Conservation (phyloP, 2,888 invertebrate genomes). For the Cryptocheilus praepositus region DNA sequence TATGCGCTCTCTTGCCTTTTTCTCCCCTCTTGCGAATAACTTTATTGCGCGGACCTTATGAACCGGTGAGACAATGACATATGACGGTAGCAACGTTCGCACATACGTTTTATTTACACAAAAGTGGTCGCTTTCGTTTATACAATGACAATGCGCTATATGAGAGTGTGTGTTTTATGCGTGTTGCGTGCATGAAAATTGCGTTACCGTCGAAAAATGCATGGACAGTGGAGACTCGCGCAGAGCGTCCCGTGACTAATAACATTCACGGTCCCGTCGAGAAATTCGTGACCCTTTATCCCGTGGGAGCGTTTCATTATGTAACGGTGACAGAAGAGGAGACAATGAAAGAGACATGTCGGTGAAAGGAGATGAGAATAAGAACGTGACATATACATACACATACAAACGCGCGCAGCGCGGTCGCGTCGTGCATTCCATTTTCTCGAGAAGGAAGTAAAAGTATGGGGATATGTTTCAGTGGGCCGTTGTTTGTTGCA, state of each 20-base stretch:
- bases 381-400: conserved; percentile 2
- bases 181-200: conserved; percentile 38
- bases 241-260: conserved; percentile 4
- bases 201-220: conserved; percentile 15
- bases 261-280: not conserved
- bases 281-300: not conserved
- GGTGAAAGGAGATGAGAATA: conserved; percentile 22
- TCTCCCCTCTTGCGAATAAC: too few relatives aligned
- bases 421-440: conserved; percentile 16
- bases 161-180: conserved; percentile 15
- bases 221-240: not conserved
- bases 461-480: conserved; percentile 37
- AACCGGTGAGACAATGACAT: conserved; percentile 23
- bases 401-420: too few relatives aligned
- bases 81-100: conserved; percentile 41
- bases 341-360: not conserved
- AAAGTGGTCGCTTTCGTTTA: conserved; percentile 34
- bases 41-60: not conserved
- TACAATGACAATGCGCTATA: conserved; percentile 54
- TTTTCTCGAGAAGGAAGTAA: conserved; percentile 41
- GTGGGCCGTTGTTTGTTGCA: conserved; percentile 29
- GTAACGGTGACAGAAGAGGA: conserved; percentile 13
- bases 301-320: conserved; percentile 7
- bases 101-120: conserved; percentile 64
- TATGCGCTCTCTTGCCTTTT: too few relatives aligned